Evolutionary conservation across 1,140 invertebrate genomes (phyloP), one percentile per base, ranked within the genome.

Genomic region (Cotesia typhae): DNA sequence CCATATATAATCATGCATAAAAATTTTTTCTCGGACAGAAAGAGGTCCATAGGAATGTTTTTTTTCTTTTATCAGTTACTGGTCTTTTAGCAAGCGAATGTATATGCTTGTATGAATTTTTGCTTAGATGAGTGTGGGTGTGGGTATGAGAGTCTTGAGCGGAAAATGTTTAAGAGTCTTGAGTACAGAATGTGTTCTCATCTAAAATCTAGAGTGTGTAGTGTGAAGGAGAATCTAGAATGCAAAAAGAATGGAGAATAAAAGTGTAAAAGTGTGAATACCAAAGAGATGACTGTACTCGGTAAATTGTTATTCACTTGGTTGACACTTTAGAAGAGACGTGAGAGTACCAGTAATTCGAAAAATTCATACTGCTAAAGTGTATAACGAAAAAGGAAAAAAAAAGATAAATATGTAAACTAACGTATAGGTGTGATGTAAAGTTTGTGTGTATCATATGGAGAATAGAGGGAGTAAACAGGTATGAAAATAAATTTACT

Each of bases 361-460:
- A 17, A 55, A 55, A 57, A 37, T 68, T 68, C 66, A 68, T 55
- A 55, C 55, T 35, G 47, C 51, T 57, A 55, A 68, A 14, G 17
- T n/a, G 9, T 36, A 28, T 28, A 57, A 51, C 51, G 17, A 53
- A 28, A 6, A 36, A 17, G 51, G n/a, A 51, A 67, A 20, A 53
- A 53, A 28, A 6, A 35, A 17, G n/a, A 37, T 6, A 68, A 57
- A 68, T 57, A 57, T 55, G 38, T 52, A 36, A 6, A 12, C 17
- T 52, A 28, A 67, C 53, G 5, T 67, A 67, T 67, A 52, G 51
- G 55, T 35, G 52, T 52, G 52, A 67, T 52, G 65, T 52, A 28
- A 28, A 28, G 28, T 28, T 28, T 28, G n/a, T 37, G 10, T 10
- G 51, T 17, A 7, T 14, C 9, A 14, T 51, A 17, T 64, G 38